Evolutionary conservation across 2,888 invertebrate genomes (phyloP), one percentile per base, ranked within the genome.

Genomic region (Meloe dianella): DNA sequence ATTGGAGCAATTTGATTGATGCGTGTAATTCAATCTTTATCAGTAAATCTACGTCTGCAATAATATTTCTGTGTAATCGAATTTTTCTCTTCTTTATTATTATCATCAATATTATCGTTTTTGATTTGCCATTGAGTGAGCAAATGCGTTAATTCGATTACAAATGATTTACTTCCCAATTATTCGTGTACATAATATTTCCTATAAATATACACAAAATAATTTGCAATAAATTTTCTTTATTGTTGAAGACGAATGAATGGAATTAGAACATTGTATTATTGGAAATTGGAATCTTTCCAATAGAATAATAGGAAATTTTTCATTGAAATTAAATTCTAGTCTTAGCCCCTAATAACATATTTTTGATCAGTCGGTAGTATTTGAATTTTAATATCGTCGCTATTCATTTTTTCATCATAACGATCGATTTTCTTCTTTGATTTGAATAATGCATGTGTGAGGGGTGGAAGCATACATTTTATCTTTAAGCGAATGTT

Each of bases 321-420:
- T 41, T 41, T 54, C 24, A 20, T 24, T 54, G 2, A 24, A 54
- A 54, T 54, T 54, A 54, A 54, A 54, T 22, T 54, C 22, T 54
- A 54, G 24, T 54, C 24, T 24, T 24, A 14, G 14, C 24, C 14
- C 5, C 22, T n/a, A n/a, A 12, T 3, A 20, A 22, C 24, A 54
- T 54, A 17, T 41, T 17, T n/a, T n/a, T n/a, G 2, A 41, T 41
- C 35, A 32, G 7, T 9, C 38, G 38, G 7, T 41, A 17, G 17
- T 41, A 17, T n/a, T 41, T 17, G 41, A 41, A 17, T 17, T 41
- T 17, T 17, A 17, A 41, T 41, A 41, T 41, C n/a, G n/a, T 17
- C 41, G 7, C 4, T 27, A 27, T 27, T 2, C 27, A 35, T 14
- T 35, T 35, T 1, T 2, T 35, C 6, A 14, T 14, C 14, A 14